Evolutionary conservation across 2,113 vertebrate genomes (phyloP), one percentile per base, ranked within the genome.

Genomic region (Chrysochloris asiatica): DNA sequence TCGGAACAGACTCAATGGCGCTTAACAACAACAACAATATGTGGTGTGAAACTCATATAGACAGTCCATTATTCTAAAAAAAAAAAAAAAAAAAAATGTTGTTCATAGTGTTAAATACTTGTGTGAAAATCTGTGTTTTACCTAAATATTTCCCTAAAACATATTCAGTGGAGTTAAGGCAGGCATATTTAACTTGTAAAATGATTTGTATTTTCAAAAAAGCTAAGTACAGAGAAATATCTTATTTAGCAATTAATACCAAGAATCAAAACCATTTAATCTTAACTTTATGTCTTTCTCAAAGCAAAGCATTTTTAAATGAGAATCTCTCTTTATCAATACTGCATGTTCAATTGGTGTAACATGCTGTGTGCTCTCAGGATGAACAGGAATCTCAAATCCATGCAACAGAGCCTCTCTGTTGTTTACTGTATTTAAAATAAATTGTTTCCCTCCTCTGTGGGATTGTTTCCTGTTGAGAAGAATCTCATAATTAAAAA

Each of bases 401-500:
- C 61, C 82, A 93, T 45, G 47, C 93, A 50, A 52, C 38, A 93
- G 82, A 93, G 65, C 14, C 79, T 81, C 88, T 96, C 52, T 96
- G 90, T 91, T 96, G 90, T 96, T 97, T 93, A 86, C 78, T 96
- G 86, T 84, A 67, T 95, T 97, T 90, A 97, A 97, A 97, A 97
- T 86, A 97, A 96, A 93, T 93, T 93, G 52, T 96, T 97, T 95
- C 86, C 90, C 6, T 97, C 97, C 59, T 95, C 93, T 92, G 73
- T 83, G 78, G 86, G 95, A 86, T 94, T 89, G 75, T 69, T 96
- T 97, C 95, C 95, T 95, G 76, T 90, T 78, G 94, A 95, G 95
- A 97, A 93, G 52, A 95, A 48, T 54, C 65, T 96, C 59, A n/a
- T 97, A 96, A 97, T 97, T 97, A 96, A 96, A 96, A 97, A 16